Base-by-base conservation (phyloP, 2,888 invertebrate genomes). In the Keiferia lycopersicella region DNA sequence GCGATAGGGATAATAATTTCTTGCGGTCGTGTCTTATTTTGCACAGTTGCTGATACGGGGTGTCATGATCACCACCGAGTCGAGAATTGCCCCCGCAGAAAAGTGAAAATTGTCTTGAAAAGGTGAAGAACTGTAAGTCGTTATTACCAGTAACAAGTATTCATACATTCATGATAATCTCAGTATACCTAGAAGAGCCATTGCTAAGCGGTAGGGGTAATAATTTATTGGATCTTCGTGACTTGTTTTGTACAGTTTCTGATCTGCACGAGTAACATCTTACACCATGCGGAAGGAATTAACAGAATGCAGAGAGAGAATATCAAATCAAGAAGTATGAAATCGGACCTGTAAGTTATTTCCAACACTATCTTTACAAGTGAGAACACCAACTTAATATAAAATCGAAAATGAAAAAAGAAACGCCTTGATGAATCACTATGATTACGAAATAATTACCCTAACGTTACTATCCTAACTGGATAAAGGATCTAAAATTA, bases 171-270 rank as follows among this genome's bases (percentile, higher is more conserved):
- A 1, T 8, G 34, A 34, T 34, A 34, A 34, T 8, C 34, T 34
- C 10, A 10, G 34, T 8, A 34, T 34, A 8, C 10, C 34, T 34
- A 34, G 34, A 34, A 34, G 8, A 34, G 34, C 3, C 34, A 1
- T 10, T 4, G 34, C 10, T 34, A 34, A 8, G 14, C 8, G 51
- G 11, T 53, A 53, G 51, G 51, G 22, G 26, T 53, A 20, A 20
- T 53, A 53, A 53, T 20, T 12, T 11, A 12, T 53, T 53, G 51
- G 51, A 53, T 53, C 22, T 10, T 53, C 51, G 51, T 53, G 12
- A 14, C 51, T 22, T 53, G 26, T 53, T 53, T 53, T 53, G 26
- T 11, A 14, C 51, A 53, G 51, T 50, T 50, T 4, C 48, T 48
- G 10, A 10, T 6, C 45, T 6, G 45, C 8, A 18, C 48, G 48